Base-by-base conservation (phyloP, 2,113 vertebrate species). In the Xiphophorus maculatus region DNA sequence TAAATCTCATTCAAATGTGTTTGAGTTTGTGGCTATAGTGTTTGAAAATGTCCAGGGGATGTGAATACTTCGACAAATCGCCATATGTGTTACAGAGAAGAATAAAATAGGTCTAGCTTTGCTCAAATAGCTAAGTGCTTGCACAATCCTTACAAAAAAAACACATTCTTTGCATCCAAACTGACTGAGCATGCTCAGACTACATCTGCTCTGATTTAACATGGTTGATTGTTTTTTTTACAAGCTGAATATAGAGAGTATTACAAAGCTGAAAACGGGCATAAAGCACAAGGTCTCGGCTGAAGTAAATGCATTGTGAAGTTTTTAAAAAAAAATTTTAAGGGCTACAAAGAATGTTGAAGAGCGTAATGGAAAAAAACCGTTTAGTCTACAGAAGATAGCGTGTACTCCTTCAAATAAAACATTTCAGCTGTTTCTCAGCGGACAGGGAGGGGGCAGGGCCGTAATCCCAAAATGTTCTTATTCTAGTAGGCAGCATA, bases 361-460 rank as follows among this genome's bases (percentile, higher is more conserved):
- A 69, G 64, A 65, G 66, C 62, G 33, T 76, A 29, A 63, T 74
- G 69, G 79, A 51, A 71, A 70, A 74, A 76, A 79, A 76, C 15
- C 28, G 90, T 90, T 92, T 88, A 89, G 88, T 91, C 89, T 91
- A 82, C 62, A 30, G 63, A 65, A 77, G 82, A 91, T 74, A 87
- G 64, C 10, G 14, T 69, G 78, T 74, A 32, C 81, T 76, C 3
- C 0, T 27, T 69, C 66, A 63, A 78, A 75, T 79, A 72, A 83
- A 85, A 84, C 80, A 86, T 37, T 35, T 58, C 19, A 72, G 37
- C 11, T 4, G 58, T 66, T 86, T 88, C 68, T 83, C 84, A 81
- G 72, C 63, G 58, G 63, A 22, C 75, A 66, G 63, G 54, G 14
- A 63, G 27, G 74, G 14, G 69, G 65, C 32, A 25, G 58, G 63